Evolutionary conservation across 1,140 invertebrate genomes (phyloP), one percentile per base, ranked within the genome.

Genomic region (Pseudomyrmex dendroicus): DNA sequence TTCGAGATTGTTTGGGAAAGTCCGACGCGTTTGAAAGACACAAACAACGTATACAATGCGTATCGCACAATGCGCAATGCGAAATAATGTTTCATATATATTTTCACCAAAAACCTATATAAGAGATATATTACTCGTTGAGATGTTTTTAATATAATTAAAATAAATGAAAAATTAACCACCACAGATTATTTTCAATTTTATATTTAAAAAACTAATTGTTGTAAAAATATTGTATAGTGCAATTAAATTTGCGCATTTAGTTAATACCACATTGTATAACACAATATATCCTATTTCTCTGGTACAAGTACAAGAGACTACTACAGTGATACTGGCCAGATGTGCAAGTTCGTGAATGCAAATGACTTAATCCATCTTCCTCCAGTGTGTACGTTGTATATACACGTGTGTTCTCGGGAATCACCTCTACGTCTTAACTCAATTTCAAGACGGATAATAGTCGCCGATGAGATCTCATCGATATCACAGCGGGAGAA

Each of bases 361-460:
- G 78, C 80, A 82, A 73, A 74, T 74, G 70, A 54, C 57, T 82
- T 63, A 73, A 82, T 82, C 78, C 70, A 73, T 82, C 78, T 74
- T 64, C 78, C 17, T 35, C 5, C 12, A 15, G 50, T 57, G 50
- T 46, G 35, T 17, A 35, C 35, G 35, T 35, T 35, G 62, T 44
- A 35, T 22, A 35, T 22, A 22, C 9, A 52, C 3, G 25, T 9
- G 44, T 48, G n/a, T 78, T 25, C 62, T 46, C 20, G 44, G 7
- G 50, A n/a, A 66, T 59, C 63, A 66, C 62, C 44, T 12, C 54
- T 15, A 46, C 15, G 22, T 61, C 63, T 84, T 78, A 59, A 76
- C 70, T 73, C 80, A 73, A 82, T 82, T 74, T 46, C 50, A 76
- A 25, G 17, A 64, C 15, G 22, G 54, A 80, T 80, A 78, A 78